These are phyloP conservation scores for Drosophila sp. DNA, from an alignment of 1,140 invertebrate genomes.

Conservation along the genomic window DNA sequence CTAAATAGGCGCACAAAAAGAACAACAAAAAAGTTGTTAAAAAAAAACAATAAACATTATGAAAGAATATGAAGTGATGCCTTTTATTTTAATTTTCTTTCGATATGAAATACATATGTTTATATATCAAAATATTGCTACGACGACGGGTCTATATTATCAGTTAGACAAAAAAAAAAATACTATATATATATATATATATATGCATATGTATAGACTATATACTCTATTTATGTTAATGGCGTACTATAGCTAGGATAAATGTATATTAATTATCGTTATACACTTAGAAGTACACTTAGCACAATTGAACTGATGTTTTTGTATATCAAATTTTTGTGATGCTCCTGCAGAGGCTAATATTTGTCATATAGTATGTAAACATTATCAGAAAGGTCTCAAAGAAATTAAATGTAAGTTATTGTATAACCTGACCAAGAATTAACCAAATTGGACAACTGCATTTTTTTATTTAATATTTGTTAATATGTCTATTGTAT, in stretches of 20 bases:
- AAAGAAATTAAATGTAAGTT: too few species aligned
- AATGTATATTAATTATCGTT: conserved; percentile 64
- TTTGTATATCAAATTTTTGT: conserved; percentile 10
- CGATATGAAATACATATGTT: conserved; percentile 41
- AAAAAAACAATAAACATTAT: conserved; percentile 5
- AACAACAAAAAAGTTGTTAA: conserved; percentile 27
- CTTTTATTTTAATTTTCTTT: neutral
- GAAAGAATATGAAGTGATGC: conserved; percentile 12
- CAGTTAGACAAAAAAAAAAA: conserved; percentile 20
- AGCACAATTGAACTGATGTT: conserved; percentile 70
- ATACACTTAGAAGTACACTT: conserved; percentile 81
- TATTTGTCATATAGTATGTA: neutral
- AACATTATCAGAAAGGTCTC: too few species aligned
- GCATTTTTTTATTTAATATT: too few species aligned
- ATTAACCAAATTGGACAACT: too few species aligned
- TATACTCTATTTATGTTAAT: conserved; percentile 26
- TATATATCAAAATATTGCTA: conserved; percentile 65
- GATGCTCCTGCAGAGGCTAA: neutral
- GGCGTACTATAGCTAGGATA: conserved; percentile 26
- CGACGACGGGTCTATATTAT: conserved; percentile 19
- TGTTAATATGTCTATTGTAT: too few species aligned
- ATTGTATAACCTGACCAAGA: too few species aligned
- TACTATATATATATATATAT: conserved; percentile 9
- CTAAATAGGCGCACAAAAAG: conserved; percentile 28
- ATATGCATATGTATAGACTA: conserved; percentile 15